Evolutionary conservation across 2,797 vertebrate species (phyloP), one percentile per base, ranked within the genome.

Genomic region (Microchirus variegatus): DNA sequence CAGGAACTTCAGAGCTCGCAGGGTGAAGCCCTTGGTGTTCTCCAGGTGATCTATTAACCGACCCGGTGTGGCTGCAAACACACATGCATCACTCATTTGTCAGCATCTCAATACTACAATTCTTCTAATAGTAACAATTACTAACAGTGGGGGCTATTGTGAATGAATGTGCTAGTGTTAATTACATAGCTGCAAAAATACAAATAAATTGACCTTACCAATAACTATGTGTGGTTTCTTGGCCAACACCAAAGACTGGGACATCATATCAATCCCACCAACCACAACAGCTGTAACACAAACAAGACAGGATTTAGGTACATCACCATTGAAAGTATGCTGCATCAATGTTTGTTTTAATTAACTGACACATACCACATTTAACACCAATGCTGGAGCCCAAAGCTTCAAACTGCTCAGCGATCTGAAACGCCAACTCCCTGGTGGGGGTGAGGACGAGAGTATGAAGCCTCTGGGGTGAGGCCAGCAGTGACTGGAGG

Each of bases 241-340:
- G 17, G 97, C 98, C 81, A 99, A 86, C 38, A 97, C 94, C 88
- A 99, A 66, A n/a, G 97, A 94, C 40, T 99, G 98, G 19, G 97
- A 96, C 98, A 99, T 99, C 26, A 95, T 95, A 68, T 99, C 98
- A 72, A 99, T 98, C 75, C 98, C 98, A 81, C 98, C 97, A 3
- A 99, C 97, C 14, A 98, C 82, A 43, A 99, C 97, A 2, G 95
- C 97, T 99, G 89, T 57, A 89, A 70, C 36, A 86, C 12, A 87
- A 82, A 84, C 0, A 55, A 46, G 73, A 41, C 1, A 2, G 0
- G 8, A 46, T 31, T 37, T 22, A 54, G 11, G 3, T 0, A 45
- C 73, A 42, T 35, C 75, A 74, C 65, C 0, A 65, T 0, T 70
- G 3, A 37, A 36, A 35, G 0, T 7, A 3, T 9, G 3, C 15